These are phyloP conservation scores for Drosophila yooni DNA, from an alignment of 2,888 invertebrate species.

Conservation along the genomic window DNA sequence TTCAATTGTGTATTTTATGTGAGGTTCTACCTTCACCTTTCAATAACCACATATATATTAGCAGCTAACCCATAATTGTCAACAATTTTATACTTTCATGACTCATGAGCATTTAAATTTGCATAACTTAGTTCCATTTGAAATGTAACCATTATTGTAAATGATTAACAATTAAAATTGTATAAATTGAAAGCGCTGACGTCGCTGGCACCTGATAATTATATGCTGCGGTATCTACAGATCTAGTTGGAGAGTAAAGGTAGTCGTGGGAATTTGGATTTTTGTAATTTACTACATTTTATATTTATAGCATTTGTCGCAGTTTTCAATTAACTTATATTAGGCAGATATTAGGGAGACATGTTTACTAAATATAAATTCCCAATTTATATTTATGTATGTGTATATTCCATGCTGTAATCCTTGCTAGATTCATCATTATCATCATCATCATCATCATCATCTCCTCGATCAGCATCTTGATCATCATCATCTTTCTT, in stretches of 20 bases:
- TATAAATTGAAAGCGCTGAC: conserved; percentile 15
- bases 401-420: conserved; percentile 48
- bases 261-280: conserved; percentile 40
- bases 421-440: conserved; percentile 30
- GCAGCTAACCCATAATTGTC: conserved; percentile 62
- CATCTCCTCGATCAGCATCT: conserved; percentile 5
- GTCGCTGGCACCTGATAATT: conserved; percentile 2
- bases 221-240: neutral
- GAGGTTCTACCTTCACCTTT: conserved; percentile 57
- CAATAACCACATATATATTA: conserved; percentile 51
- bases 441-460: conserved; percentile 21
- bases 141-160: conserved; percentile 40
- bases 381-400: conserved; percentile 54
- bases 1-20: conserved; percentile 15
- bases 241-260: conserved; percentile 1
- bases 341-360: conserved; percentile 69
- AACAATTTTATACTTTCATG: conserved; percentile 7
- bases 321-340: conserved; percentile 78
- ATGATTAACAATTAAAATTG: conserved; percentile 26
- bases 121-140: conserved; percentile 46
- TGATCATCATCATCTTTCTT: conserved; percentile 22
- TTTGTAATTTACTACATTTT: conserved; percentile 83
- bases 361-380: conserved; percentile 59
- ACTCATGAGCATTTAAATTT: conserved; percentile 40
- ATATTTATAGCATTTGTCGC: conserved; percentile 83